Evolutionary conservation across 2,113 vertebrate species (phyloP).

Genomic region (Rynchops niger): DNA sequence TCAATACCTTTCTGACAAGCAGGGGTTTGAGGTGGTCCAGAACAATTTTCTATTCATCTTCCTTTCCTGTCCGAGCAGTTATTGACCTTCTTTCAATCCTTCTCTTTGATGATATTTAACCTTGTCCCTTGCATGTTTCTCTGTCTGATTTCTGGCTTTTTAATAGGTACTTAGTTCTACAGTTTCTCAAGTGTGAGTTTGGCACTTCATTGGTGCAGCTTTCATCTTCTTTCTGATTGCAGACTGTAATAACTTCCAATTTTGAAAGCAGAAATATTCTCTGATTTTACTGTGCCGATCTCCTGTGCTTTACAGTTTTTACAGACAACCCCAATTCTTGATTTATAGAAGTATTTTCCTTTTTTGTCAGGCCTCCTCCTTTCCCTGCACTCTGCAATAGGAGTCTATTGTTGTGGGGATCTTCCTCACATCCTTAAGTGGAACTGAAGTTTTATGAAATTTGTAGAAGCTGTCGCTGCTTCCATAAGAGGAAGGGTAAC

Average conservation of each 20-base stretch:
- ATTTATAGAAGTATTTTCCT: background rate
- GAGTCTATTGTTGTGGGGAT: background rate
- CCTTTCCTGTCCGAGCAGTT: slow-evolving; percentile 71
- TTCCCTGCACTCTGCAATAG: background rate
- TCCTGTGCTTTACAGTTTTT: background rate
- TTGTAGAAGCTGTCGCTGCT: background rate
- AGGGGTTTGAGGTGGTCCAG: slow-evolving; percentile 53
- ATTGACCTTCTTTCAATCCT: slow-evolving; percentile 78
- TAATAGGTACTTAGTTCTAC: slow-evolving; percentile 69
- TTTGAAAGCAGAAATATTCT: slow-evolving; percentile 43
- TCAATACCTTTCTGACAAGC: slow-evolving; percentile 68
- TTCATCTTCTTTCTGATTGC: slow-evolving; percentile 46
- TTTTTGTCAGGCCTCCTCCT: background rate
- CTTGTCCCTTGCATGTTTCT: slow-evolving; percentile 70
- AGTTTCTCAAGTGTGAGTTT: slow-evolving; percentile 43
- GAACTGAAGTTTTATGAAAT: background rate
- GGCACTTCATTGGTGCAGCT: slow-evolving; percentile 47
- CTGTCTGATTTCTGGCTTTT: slow-evolving; percentile 75
- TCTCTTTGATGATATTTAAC: slow-evolving; percentile 79
- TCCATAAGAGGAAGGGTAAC: background rate
- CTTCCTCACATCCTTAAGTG: background rate
- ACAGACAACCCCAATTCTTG: background rate
- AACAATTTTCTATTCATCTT: slow-evolving; percentile 74
- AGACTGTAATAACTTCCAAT: slow-evolving; percentile 13
- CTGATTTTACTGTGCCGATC: background rate